Conservation (phyloP, 2,888 invertebrate species). For the Antitype chi region DNA sequence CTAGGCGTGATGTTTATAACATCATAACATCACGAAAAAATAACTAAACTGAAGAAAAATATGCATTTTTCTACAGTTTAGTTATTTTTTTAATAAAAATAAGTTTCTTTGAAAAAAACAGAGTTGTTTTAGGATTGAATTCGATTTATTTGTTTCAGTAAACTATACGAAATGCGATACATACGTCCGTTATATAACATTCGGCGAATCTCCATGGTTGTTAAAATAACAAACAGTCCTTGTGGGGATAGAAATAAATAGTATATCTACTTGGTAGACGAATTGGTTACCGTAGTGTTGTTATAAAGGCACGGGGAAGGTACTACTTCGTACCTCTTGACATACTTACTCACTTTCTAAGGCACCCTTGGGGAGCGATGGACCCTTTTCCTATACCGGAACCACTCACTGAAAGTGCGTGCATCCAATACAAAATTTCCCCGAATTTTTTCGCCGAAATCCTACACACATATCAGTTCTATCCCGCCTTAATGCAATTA, state of each 20-base stretch:
- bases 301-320: conserved; percentile 4
- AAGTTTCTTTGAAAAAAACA: background rate
- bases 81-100: too few species aligned
- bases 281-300: conserved; percentile 15
- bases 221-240: conserved; percentile 2
- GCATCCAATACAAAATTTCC: conserved; percentile 27
- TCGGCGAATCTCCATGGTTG: too few species aligned
- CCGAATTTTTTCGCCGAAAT: background rate
- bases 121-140: conserved; percentile 18
- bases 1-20: too few species aligned
- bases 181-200: background rate
- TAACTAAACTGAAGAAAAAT: too few species aligned
- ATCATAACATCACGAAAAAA: too few species aligned
- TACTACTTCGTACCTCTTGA: conserved; percentile 36
- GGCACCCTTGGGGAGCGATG: conserved; percentile 40
- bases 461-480: conserved; percentile 25
- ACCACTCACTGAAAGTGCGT: conserved; percentile 40
- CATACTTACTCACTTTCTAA: conserved; percentile 39
- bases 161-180: conserved; percentile 1
- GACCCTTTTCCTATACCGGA: conserved; percentile 40
- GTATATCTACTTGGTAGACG: conserved; percentile 8
- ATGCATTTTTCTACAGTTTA: too few species aligned
- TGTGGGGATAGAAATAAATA: conserved; percentile 20
- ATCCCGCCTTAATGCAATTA: conserved; percentile 62
- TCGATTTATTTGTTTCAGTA: conserved; percentile 24